phyloP scores from a whole-genome alignment of 2,113 vertebrate species.

The Falcunculus frontatus region DNA sequence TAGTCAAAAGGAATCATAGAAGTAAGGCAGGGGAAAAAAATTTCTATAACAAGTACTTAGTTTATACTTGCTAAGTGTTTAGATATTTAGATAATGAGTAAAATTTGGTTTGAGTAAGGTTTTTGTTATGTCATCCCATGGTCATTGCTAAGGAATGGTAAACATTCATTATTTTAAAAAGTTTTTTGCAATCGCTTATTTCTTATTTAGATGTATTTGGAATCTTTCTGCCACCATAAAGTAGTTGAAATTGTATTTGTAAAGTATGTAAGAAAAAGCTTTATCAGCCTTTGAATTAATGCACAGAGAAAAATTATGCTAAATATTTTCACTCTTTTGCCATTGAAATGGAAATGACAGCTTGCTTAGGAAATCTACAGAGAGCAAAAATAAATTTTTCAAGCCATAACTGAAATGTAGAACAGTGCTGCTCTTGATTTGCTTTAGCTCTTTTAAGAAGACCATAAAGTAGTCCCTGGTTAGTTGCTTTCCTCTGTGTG shows the following conservation, averaged over 20 bases:
- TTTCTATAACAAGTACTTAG: background rate
- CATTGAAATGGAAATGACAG: background rate
- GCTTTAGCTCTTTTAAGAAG: background rate
- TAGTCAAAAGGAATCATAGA: background rate
- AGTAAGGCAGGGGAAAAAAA: background rate
- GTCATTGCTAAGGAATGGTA: background rate
- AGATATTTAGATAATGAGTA: background rate
- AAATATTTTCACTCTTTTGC: background rate
- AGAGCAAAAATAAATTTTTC: background rate
- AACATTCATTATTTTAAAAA: background rate
- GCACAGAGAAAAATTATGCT: background rate
- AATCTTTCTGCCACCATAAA: background rate
- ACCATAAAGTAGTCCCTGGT: background rate
- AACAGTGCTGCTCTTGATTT: background rate
- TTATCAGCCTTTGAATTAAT: background rate
- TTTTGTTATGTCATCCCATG: background rate
- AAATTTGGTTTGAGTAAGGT: background rate
- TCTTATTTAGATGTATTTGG: background rate
- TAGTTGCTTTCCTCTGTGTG: background rate
- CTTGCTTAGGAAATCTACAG: background rate
- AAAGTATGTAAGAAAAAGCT: background rate
- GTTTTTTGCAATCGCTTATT: background rate
- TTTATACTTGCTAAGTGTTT: background rate
- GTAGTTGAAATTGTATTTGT: background rate
- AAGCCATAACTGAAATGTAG: background rate